Evolutionary conservation across 2,113 vertebrate genomes (phyloP), one percentile per base, ranked within the genome.

Genomic region (Silurus glanis): DNA sequence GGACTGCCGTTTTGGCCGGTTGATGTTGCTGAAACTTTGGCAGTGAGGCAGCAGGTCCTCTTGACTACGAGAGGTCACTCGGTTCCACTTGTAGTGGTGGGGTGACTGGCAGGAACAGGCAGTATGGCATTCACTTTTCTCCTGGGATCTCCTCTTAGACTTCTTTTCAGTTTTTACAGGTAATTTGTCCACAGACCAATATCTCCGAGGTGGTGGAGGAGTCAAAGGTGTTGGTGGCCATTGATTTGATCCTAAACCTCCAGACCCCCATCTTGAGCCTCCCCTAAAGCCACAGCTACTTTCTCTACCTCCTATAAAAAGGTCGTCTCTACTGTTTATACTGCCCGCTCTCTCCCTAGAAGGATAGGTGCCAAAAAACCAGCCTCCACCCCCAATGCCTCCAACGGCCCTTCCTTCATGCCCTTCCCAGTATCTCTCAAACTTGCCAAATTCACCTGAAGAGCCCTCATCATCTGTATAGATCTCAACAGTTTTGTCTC

Each of bases 181-280:
- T 78, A 97, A 94, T 91, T 97, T 97, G 90, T 97, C 96, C 19
- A 97, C 96, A 0, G 96, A 97, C 97, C 97, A 97, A 91, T 97
- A 97, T 87, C 96, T 94, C n/a, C 96, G 93, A 0, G 97, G 96
- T 62, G 94, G 95, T 25, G 94, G 95, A 2, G 93, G 93, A 0
- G 94, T 94, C 66, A 94, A 93, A 84, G 95, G 94, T 86, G 92
- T 94, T 0, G 86, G 92, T 5, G 94, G 93, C 92, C 94, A 94
- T 45, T 93, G 92, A 61, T 81, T 90, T 49, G 89, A 91, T 74
- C 90, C 92, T 55, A 87, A 92, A 3, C 90, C 90, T 25, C 91
- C 84, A 5, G 92, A 93, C 2, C 91, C 93, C 93, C 94, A 95
- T 19, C 91, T 91, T 67, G 88, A 72, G 19, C 91, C 90, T 16